phyloP scores from a whole-genome alignment of 2,888 invertebrate species.

The Ephialtes manifestator region DNA sequence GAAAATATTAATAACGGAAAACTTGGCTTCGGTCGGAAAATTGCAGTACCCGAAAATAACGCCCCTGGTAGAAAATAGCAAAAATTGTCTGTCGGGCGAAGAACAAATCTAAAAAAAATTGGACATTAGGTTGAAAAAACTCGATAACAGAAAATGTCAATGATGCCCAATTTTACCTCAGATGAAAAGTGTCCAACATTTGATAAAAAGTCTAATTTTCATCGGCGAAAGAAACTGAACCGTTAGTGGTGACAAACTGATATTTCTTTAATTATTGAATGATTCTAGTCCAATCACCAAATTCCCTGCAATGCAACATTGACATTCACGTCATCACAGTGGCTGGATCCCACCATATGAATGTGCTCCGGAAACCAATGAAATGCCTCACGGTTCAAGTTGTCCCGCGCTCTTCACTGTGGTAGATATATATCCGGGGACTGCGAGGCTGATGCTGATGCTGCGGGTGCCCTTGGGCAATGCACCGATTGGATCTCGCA shows the following conservation, averaged over 20 bases:
- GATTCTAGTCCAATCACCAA: background rate
- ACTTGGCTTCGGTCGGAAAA: too few relatives aligned
- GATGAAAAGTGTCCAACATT: too few relatives aligned
- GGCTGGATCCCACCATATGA: slow-evolving; percentile 19
- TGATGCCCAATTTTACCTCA: too few relatives aligned
- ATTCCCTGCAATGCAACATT: background rate
- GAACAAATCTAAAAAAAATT: too few relatives aligned
- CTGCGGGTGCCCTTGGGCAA: slow-evolving; percentile 71
- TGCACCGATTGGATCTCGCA: slow-evolving; percentile 78
- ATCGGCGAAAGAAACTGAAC: background rate
- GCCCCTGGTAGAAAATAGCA: too few relatives aligned
- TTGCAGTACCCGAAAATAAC: too few relatives aligned
- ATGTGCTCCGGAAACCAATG: slow-evolving; percentile 73
- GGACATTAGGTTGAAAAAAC: too few relatives aligned
- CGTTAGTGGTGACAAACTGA: background rate
- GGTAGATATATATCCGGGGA: slow-evolving; percentile 50
- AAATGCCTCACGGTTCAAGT: slow-evolving; percentile 77
- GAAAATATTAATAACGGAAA: too few relatives aligned
- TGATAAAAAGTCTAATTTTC: background rate
- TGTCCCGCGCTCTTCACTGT: slow-evolving; percentile 72
- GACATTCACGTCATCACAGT: background rate
- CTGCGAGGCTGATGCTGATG: slow-evolving; percentile 38
- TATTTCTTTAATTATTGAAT: slow-evolving; percentile 1
- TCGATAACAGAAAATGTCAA: too few relatives aligned
- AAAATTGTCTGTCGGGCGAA: too few relatives aligned